These are phyloP conservation scores for Lathamus discolor DNA, from an alignment of 2,113 vertebrate species.

Conservation along the genomic window DNA sequence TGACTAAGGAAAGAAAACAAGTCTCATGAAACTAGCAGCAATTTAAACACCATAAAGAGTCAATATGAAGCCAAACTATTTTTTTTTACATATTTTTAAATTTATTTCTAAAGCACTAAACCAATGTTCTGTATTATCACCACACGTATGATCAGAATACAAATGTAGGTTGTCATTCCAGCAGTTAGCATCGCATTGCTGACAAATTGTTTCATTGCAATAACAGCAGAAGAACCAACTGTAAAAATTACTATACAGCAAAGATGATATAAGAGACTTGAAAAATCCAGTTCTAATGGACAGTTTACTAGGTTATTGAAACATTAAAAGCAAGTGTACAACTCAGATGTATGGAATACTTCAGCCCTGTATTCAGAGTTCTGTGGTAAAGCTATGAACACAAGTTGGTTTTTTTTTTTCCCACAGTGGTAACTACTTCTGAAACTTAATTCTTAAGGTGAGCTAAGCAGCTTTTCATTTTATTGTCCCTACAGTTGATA, in stretches of 20 bases:
- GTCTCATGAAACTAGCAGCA: constrained; percentile 4
- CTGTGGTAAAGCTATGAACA: not conserved
- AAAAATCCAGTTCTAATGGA: not conserved
- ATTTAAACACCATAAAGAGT: not conserved
- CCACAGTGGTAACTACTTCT: not conserved
- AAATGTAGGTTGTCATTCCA: not conserved
- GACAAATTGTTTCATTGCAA: not conserved
- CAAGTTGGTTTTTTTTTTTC: not conserved
- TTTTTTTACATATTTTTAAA: accelerated
- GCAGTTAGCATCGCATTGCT: not conserved
- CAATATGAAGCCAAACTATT: not conserved
- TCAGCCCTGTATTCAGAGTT: accelerated
- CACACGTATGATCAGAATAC: not conserved
- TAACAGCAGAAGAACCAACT: not conserved
- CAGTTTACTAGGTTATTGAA: not conserved
- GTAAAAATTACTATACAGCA: not conserved
- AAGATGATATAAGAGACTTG: not conserved
- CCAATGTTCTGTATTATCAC: not conserved
- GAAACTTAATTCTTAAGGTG: not conserved
- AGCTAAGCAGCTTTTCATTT: not conserved
- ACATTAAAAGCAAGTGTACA: not conserved
- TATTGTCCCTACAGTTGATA: not conserved
- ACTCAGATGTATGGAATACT: not conserved
- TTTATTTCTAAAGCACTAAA: not conserved
- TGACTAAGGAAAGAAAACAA: constrained; percentile 79